Evolutionary conservation across 2,113 vertebrate species (phyloP).

Genomic region (Gorsachius goisagi): DNA sequence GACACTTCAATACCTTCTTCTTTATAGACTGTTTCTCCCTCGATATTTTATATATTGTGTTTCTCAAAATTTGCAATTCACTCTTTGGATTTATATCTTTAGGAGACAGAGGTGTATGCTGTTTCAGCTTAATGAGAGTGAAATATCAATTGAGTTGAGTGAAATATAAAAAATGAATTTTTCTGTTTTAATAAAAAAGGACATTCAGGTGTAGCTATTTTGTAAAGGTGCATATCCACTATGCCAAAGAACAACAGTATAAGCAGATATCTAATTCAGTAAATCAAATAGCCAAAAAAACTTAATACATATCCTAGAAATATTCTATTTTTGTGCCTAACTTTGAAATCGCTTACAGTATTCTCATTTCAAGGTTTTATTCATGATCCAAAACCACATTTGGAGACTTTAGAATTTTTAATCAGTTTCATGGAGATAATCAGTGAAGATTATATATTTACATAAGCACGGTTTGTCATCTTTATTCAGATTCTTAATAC

Average conservation of each 20-base stretch:
- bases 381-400: neutral
- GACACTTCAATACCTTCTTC: neutral
- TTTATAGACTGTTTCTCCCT: neutral
- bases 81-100: neutral
- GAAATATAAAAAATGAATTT: neutral
- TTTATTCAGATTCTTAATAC: neutral
- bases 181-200: neutral
- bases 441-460: neutral
- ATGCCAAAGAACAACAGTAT: neutral
- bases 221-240: neutral
- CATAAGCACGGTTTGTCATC: neutral
- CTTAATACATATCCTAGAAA: neutral
- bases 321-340: neutral
- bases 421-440: neutral
- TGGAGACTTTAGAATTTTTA: neutral
- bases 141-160: neutral
- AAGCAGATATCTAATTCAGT: neutral
- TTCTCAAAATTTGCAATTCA: neutral
- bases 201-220: neutral
- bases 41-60: neutral
- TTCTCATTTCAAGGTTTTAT: neutral
- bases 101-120: neutral
- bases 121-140: neutral
- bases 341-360: neutral
- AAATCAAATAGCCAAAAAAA: neutral